Base-by-base conservation (phyloP, 2,113 vertebrate genomes). In the Odocoileus virginianus region DNA sequence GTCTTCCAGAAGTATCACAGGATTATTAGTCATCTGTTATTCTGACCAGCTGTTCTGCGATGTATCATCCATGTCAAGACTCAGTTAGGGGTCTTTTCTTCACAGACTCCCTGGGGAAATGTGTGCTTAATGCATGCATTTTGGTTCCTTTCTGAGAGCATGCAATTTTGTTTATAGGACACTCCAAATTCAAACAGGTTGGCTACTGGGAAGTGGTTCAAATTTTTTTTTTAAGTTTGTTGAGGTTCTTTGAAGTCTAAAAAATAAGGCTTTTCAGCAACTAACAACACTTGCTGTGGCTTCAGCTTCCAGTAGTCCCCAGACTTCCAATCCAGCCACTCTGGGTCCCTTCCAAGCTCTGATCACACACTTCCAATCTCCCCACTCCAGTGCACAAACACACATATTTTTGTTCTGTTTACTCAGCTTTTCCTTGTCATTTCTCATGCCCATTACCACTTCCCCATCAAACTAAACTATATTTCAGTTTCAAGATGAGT, bases 11-110 rank as follows among this genome's bases (percentile, higher is more conserved):
- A 30, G 47, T 64, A 92, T 87, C 79, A 87, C 95, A 85, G 92
- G 94, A 67, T 50, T 90, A 87, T 97, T 94, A 97, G 93, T 96
- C 95, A 97, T 96, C 92, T 67, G 9, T 85, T 94, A 97, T 85
- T 91, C 93, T 71, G 64, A 54, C 61, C 97, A 98, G 87, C 96
- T 97, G 79, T 81, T 74, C 47, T 33, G 55, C 25, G 64, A 4
- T 7, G 10, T 45, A 33, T 11, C 25, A 19, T 47, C 40, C 12
- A 21, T 82, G 55, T 52, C 82, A 19, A 57, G 57, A 43, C 64
- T 83, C 40, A 1, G 13, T 12, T 8, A 1, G 1, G 33, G 57
- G 36, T 67, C 43, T 43, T 83, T 47, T 76, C 89, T 93, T 30
- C 47, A 19, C 7, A 54, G 19, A 61, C 10, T 11, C 25, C 27